Evolutionary conservation across 2,797 vertebrate genomes (phyloP).

Genomic region (Chaunax sp.): DNA sequence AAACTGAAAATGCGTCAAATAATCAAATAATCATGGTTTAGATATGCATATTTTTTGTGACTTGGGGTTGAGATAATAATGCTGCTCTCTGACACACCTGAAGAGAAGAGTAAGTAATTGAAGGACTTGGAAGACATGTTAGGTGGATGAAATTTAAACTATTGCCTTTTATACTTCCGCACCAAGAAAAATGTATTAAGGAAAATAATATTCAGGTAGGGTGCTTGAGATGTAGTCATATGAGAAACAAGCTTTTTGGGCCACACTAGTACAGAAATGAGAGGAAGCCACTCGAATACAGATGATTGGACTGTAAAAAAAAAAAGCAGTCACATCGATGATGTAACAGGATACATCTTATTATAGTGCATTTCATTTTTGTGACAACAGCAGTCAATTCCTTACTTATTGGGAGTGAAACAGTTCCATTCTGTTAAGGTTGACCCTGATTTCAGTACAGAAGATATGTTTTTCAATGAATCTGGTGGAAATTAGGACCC

Average conservation of each 20-base stretch:
- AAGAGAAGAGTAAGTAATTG: not conserved
- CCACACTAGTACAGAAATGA: not conserved
- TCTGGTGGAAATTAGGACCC: slow-evolving; percentile 77
- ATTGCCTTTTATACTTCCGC: not conserved
- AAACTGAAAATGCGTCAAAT: not conserved
- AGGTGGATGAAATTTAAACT: not conserved
- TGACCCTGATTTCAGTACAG: not conserved
- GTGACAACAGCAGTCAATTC: not conserved
- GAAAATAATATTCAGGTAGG: not conserved
- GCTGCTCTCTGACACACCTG: not conserved
- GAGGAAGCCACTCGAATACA: not conserved
- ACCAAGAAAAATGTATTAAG: not conserved
- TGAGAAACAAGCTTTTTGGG: not conserved
- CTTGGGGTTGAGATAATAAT: not conserved
- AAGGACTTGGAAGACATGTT: too few species aligned
- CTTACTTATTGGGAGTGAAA: not conserved
- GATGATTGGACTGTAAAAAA: not conserved
- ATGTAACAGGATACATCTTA: not conserved
- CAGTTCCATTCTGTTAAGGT: not conserved
- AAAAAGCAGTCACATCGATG: too few species aligned
- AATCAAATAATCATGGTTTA: not conserved
- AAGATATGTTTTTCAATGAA: not conserved
- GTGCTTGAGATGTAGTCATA: not conserved
- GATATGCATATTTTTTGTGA: not conserved
- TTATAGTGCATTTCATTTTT: not conserved